Base-by-base conservation (phyloP, 1,140 invertebrate genomes). In the Leptestheria dahalacensis region DNA sequence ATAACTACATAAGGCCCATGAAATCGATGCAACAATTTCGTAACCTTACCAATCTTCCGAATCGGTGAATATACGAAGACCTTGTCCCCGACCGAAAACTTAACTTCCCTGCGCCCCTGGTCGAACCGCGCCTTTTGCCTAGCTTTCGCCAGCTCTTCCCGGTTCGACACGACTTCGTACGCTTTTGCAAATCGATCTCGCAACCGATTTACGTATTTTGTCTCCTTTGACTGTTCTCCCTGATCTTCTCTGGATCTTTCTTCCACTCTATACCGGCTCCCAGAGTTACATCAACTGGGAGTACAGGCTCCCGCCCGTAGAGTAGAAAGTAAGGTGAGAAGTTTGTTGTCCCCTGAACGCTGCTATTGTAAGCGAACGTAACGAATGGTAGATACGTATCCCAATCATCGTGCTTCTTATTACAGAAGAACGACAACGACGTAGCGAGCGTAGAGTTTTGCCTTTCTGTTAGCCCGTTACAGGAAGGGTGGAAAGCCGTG, bases 321-420 rank as follows among this genome's bases (percentile, higher is more conserved):
- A 69, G 33, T 1, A 41, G 15, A 15, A 9, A 41, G 15, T 41
- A 15, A 41, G 33, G 33, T 9, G 33, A 41, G 15, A 9, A 41
- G 6, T 9, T 41, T 9, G 15, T 15, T 9, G 33, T 41, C 6
- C 33, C 15, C 33, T 41, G 33, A 9, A 9, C 6, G 15, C 6
- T 9, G 6, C 6, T 9, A 15, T 41, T 41, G 15, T 41, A 41
- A 6, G 33, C 33, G 15, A 41, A 41, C 15, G 33, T 41, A 9
- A 41, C 33, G 33, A 9, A 41, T 9, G 33, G 61, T 9, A 71
- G 28, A 48, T 64, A 66, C 25, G 52, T 50, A 60, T 71, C 66
- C 71, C 69, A 71, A 47, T 71, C 62, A 18, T 49, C 56, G 60
- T 66, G 64, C 3, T 63, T 60, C 56, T 61, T 48, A 20, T 65